Base-by-base conservation (phyloP, 2,888 invertebrate genomes). In the Octodonta nipae region DNA sequence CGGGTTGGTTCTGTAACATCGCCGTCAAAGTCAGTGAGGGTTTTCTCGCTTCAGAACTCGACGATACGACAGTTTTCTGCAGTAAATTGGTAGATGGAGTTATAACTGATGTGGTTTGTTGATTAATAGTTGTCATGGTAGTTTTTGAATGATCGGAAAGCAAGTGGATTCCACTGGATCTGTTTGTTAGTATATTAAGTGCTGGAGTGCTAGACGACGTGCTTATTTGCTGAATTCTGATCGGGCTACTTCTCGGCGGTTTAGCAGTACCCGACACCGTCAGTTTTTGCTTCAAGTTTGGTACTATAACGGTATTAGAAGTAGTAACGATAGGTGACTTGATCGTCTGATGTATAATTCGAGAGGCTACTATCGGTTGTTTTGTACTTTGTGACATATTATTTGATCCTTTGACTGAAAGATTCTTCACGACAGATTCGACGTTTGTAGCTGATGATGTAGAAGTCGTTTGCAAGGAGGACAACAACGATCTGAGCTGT, bases 401-500 rank as follows among this genome's bases (percentile, higher is more conserved):
- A 14, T 54, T 50, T 13, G 45, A 35, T 8, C 54, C 46, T 35
- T 56, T 58, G 15, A 54, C 60, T 25, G 56, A 51, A 12, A 51
- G 50, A 31, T 50, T 50, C 50, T 62, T 65, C 2, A 60, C 52
- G 6, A 55, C 50, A 11, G 61, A 55, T 28, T 65, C 65, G 31
- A 68, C 68, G 28, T 45, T 52, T 33, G 73, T 67, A 27, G 68
- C 61, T 2, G 70, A 63, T 33, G 64, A 58, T 1, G 64, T 61
- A 41, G 73, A 69, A 17, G 71, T 67, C 0, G 72, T 65, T 36
- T 73, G 74, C 15, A 78, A 52, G 0, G 77, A 78, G 0, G 79
- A 78, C 55, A 79, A 64, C 28, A 79, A 66, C 4, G 73, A 73
- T 17, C 77, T 63, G 27, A 78, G 51, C 47, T 78, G 79, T 52